Percentiles rank a stretch among this genome's conserved stretches.
phyloP scores from a whole-genome alignment of 2,797 vertebrate genomes.

The Gadopsis marmoratus region DNA sequence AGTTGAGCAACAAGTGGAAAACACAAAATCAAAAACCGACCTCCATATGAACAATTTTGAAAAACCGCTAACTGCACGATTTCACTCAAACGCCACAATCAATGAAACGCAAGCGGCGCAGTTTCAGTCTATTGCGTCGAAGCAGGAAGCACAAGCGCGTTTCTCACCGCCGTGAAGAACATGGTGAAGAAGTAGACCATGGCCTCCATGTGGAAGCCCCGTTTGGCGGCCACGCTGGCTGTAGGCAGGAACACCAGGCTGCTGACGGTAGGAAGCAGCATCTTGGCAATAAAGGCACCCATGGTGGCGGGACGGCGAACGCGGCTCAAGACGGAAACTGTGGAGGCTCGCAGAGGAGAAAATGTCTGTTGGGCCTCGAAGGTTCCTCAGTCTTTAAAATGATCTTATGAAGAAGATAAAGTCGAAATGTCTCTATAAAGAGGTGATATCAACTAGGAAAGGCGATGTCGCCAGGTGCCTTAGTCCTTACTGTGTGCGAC shows the following conservation, averaged over 20 bases:
- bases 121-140: not conserved
- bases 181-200: slow-evolving; percentile 99
- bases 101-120: not conserved
- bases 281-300: slow-evolving; percentile 93
- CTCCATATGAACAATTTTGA: not conserved
- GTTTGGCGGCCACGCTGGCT: slow-evolving; percentile 92
- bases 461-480: slow-evolving; percentile 16
- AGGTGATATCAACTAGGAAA: not conserved
- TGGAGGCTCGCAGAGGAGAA: not conserved
- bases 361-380: not conserved
- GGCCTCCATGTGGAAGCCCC: slow-evolving; percentile 98
- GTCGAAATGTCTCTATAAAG: not conserved
- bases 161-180: slow-evolving; percentile 95
- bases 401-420: not conserved
- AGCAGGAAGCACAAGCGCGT: not conserved
- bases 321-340: not conserved
- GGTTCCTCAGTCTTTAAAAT: not conserved
- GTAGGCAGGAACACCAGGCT: slow-evolving; percentile 93
- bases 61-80: not conserved
- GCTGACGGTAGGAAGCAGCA: slow-evolving; percentile 95
- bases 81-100: not conserved
- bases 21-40: not conserved
- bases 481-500: slow-evolving; percentile 7
- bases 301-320: slow-evolving; percentile 73
- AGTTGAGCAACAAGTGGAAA: not conserved